Evolutionary conservation across 2,888 invertebrate species (phyloP), one percentile per base, ranked within the genome.

Genomic region (Aphidius colemani): DNA sequence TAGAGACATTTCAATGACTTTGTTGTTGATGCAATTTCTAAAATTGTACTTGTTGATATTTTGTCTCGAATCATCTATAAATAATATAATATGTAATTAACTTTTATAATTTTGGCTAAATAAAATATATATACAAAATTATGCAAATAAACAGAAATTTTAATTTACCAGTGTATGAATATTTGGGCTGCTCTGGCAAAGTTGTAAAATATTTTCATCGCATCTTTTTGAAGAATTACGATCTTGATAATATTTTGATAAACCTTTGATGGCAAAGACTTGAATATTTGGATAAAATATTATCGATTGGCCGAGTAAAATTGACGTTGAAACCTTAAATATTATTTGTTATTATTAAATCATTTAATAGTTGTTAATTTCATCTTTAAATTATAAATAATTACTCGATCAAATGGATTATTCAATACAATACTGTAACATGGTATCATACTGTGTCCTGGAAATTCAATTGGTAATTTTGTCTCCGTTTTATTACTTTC

Each of bases 41-140:
- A 81, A 11, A 92, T 85, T 0, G 93, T 93, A 0, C 90, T 86
- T 2, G 93, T 92, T 6, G 93, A 93, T 64, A 94, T 86, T 73
- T 90, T 86, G 78, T 94, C 93, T 7, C 91, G 87, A 40, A 92
- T 84, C 70, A 90, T 83, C 91, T 91, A 74, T 1, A 67, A 61
- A 43, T 30, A 18, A 18, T 18, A 18, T 18, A 18, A 2, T 18
- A 18, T n/a, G n/a, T n/a, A n/a, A n/a, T 18, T 18, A 18, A 18
- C 13, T 18, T 18, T 18, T 18, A 18, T 18, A 18, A 18, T 18
- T 18, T 18, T 2, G 2, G 2, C 13, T 18, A 18, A 18, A 18
- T 18, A 18, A 18, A 18, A 18, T 18, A 18, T n/a, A n/a, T n/a
- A n/a, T n/a, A n/a, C n/a, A n/a, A 18, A 18, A 18, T 18, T 18